A percentile compares a stretch with the other conserved stretches of the same genome.
These are phyloP conservation scores for Acanthis flammea DNA, from an alignment of 2,797 vertebrate species.

Conservation along the genomic window DNA sequence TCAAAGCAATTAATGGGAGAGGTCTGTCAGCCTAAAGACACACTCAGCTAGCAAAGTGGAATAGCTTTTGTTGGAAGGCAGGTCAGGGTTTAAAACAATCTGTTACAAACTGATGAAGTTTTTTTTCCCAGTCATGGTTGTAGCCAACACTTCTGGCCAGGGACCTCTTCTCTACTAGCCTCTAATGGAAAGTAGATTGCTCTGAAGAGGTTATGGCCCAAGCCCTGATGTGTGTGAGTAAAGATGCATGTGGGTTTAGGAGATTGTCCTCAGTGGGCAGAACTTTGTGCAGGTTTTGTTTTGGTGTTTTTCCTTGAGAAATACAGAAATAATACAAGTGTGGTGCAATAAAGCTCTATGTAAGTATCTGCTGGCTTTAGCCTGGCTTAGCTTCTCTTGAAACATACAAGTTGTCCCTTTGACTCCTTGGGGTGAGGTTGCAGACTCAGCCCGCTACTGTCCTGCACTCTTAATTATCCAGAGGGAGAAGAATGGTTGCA, in stretches of 20 bases:
- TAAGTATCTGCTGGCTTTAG: not conserved
- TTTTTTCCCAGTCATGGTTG: not conserved
- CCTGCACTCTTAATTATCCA: not conserved
- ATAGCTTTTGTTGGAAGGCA: not conserved
- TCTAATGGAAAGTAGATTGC: not conserved
- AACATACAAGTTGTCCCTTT: not conserved
- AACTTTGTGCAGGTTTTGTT: not conserved
- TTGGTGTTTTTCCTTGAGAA: not conserved
- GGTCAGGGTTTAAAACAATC: not conserved
- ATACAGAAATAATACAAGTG: fast-evolving
- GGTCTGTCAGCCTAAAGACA: not conserved
- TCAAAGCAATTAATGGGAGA: constrained; percentile 24
- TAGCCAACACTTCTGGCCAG: not conserved
- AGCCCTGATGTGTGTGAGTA: not conserved
- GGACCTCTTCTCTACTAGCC: not conserved
- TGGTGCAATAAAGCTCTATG: fast-evolving
- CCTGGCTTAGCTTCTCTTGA: not conserved
- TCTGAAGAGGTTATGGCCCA: not conserved
- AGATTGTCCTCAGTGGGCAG: not conserved
- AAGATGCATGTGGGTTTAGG: not conserved
- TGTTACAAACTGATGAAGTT: not conserved
- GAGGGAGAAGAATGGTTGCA: not conserved
- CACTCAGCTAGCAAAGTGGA: not conserved
- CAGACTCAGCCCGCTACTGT: not conserved
- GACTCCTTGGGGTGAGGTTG: not conserved